These are phyloP conservation scores for Porphyrio hochstetteri DNA, from an alignment of 2,113 vertebrate species.

Conservation along the genomic window DNA sequence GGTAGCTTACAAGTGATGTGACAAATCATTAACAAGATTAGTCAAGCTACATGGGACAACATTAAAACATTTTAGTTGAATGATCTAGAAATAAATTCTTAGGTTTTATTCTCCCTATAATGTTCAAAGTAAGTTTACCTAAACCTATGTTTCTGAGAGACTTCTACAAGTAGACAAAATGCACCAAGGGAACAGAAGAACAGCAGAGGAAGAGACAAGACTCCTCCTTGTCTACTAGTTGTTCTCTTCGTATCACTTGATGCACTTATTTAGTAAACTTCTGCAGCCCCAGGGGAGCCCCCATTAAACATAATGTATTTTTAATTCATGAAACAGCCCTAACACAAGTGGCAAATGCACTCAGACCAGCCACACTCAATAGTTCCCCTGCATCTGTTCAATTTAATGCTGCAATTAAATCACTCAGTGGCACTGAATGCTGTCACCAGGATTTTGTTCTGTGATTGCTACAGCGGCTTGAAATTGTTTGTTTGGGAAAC, in stretches of 20 bases:
- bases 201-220: neutral
- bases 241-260: neutral
- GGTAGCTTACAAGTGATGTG: neutral
- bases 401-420: conserved; percentile 30
- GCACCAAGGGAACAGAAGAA: neutral
- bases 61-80: neutral
- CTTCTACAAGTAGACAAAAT: neutral
- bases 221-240: neutral
- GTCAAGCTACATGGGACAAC: neutral
- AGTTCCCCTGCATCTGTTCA: neutral
- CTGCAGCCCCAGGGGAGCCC: neutral
- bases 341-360: neutral
- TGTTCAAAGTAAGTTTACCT: neutral
- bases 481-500: neutral
- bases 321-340: neutral
- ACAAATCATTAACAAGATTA: neutral
- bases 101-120: neutral
- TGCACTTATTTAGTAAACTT: neutral
- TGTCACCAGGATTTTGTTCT: conserved; percentile 27
- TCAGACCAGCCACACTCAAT: neutral
- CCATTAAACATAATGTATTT: neutral
- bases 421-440: neutral
- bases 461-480: neutral
- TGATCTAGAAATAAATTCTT: neutral
- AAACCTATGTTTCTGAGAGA: neutral